Evolutionary conservation across 1,140 invertebrate species (phyloP).

Genomic region (Hylaeus volcanicus): DNA sequence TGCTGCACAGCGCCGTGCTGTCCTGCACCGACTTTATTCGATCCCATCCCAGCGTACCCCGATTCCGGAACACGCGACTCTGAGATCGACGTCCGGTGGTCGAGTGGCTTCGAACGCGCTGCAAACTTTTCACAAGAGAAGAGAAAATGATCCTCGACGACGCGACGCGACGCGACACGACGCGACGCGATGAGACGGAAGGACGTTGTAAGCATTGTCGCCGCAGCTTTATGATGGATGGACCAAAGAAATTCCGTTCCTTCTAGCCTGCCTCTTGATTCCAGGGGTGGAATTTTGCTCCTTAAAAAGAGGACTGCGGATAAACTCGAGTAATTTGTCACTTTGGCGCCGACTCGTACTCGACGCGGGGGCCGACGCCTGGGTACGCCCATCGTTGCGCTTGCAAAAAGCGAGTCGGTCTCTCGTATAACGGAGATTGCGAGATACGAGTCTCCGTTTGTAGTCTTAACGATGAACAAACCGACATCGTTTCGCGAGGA

Average conservation of each 20-base stretch:
- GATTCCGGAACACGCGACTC: slow-evolving; percentile 27
- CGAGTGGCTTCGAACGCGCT: slow-evolving; percentile 54
- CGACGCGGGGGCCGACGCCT: slow-evolving; percentile 56
- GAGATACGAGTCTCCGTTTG: slow-evolving; percentile 40
- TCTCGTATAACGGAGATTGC: slow-evolving; percentile 13
- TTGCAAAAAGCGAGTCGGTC: slow-evolving; percentile 64
- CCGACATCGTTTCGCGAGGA: neutral
- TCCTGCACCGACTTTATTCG: neutral
- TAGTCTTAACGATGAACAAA: slow-evolving; percentile 34
- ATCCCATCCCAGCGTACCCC: too few species aligned
- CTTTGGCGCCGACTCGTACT: slow-evolving; percentile 60
- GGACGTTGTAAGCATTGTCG: slow-evolving; percentile 72
- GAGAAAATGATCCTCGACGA: slow-evolving; percentile 52
- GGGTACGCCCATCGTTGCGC: slow-evolving; percentile 60
- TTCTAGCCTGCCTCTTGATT: slow-evolving; percentile 54
- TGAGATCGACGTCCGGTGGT: slow-evolving; percentile 39
- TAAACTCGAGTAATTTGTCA: slow-evolving; percentile 77
- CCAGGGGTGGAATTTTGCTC: slow-evolving; percentile 52
- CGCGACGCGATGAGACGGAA: slow-evolving; percentile 43
- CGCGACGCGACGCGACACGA: slow-evolving; percentile 25
- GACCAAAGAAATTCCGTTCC: slow-evolving; percentile 64
- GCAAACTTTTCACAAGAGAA: slow-evolving; percentile 61
- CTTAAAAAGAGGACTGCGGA: slow-evolving; percentile 67
- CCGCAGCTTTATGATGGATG: slow-evolving; percentile 74
- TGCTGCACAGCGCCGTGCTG: too few species aligned